phyloP scores from a whole-genome alignment of 2,888 invertebrate genomes.

The Aphodius sticticus region DNA sequence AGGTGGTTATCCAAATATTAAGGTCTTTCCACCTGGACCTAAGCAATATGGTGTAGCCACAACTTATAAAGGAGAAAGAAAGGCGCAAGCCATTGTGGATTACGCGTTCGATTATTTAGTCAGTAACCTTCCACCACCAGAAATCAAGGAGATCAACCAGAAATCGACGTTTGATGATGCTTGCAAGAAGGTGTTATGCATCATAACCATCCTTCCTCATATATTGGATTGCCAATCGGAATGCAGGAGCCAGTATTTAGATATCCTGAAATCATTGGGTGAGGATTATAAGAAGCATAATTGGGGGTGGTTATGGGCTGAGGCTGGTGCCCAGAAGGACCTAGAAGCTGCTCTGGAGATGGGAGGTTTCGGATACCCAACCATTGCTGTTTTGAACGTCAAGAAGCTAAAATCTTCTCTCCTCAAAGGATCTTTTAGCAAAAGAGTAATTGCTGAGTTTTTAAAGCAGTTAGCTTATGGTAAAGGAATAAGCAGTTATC shows the following conservation, averaged over 20 bases:
- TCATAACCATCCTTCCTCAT: constrained; percentile 91
- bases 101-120: constrained; percentile 80
- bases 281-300: constrained; percentile 93
- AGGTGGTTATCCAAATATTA: constrained; percentile 92
- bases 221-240: constrained; percentile 95
- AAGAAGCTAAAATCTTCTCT: constrained; percentile 93
- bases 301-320: constrained; percentile 98
- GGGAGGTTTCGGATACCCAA: constrained; percentile 72
- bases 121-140: constrained; percentile 77
- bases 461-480: constrained; percentile 60
- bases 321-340: constrained; percentile 81
- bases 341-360: constrained; percentile 88
- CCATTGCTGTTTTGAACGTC: constrained; percentile 90
- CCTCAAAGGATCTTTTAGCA: constrained; percentile 87
- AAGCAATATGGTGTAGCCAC: constrained; percentile 59
- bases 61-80: neutral
- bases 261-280: constrained; percentile 76
- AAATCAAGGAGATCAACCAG: constrained; percentile 69
- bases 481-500: neutral
- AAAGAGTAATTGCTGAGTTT: constrained; percentile 91
- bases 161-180: constrained; percentile 72
- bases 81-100: constrained; percentile 74
- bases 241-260: constrained; percentile 88
- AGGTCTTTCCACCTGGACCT: constrained; percentile 78
- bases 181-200: constrained; percentile 90